Percentiles rank a stretch among this genome's conserved stretches.
phyloP scores from a whole-genome alignment of 2,888 invertebrate genomes.

The Apamea epomidion region DNA sequence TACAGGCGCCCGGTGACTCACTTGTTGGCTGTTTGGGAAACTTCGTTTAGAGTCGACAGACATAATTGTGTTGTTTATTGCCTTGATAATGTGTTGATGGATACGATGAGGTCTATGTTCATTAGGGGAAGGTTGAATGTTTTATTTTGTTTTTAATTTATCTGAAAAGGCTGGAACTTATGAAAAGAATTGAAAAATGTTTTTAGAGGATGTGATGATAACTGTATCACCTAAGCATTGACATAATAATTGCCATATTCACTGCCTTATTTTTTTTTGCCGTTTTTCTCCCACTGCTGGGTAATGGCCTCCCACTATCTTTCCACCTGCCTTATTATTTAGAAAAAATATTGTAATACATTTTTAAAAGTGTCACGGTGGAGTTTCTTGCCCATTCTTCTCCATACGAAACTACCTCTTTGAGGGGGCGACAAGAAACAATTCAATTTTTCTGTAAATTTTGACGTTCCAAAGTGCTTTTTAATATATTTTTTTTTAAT shows the following conservation, averaged over 20 bases:
- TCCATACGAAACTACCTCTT: too few relatives aligned
- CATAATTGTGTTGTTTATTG: constrained; percentile 45
- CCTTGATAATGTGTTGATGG: constrained; percentile 38
- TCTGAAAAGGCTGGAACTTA: neutral
- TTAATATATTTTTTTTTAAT: too few relatives aligned
- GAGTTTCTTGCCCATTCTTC: too few relatives aligned
- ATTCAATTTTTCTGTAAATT: too few relatives aligned
- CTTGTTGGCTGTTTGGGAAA: constrained; percentile 67
- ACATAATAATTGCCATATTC: neutral
- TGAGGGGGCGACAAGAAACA: too few relatives aligned
- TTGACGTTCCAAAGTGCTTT: too few relatives aligned
- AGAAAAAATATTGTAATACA: too few relatives aligned
- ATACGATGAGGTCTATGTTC: constrained; percentile 13
- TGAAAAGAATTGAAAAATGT: neutral
- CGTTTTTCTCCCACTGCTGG: too few relatives aligned
- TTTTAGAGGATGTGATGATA: neutral
- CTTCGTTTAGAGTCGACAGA: constrained; percentile 59
- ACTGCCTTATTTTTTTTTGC: too few relatives aligned
- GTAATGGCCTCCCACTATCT: too few relatives aligned
- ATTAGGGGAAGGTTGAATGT: neutral
- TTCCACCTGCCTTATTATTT: too few relatives aligned
- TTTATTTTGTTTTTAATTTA: constrained; percentile 3
- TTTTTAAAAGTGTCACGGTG: too few relatives aligned
- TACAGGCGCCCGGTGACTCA: constrained; percentile 72
- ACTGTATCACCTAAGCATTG: neutral